These are phyloP conservation scores for Teinopalpus imperialis DNA, from an alignment of 2,888 invertebrate genomes.

Conservation along the genomic window DNA sequence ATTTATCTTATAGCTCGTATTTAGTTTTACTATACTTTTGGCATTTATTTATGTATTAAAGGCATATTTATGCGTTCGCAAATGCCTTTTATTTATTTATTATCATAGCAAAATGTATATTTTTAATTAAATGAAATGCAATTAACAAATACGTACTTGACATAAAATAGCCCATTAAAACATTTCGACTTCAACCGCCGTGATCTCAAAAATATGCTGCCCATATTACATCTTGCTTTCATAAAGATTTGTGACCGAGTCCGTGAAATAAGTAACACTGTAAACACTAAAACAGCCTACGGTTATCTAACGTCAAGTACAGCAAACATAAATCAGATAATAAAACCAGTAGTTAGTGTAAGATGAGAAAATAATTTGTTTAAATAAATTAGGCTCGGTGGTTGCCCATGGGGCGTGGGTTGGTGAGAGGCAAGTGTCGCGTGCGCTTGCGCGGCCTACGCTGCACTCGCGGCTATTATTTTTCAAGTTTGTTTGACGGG, in stretches of 20 bases:
- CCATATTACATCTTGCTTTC: constrained; percentile 1
- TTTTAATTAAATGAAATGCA: too few species aligned
- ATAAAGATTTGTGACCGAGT: constrained; percentile 14
- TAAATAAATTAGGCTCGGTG: constrained; percentile 59
- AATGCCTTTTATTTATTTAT: too few species aligned
- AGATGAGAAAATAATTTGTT: constrained; percentile 70
- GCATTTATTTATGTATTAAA: too few species aligned
- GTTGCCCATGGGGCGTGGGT: constrained; percentile 56
- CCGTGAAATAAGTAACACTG: constrained; percentile 13
- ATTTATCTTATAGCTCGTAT: too few species aligned
- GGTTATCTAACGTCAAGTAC: constrained; percentile 23
- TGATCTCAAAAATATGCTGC: constrained; percentile 1
- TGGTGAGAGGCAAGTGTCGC: constrained; percentile 57
- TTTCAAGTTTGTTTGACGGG: constrained; percentile 45
- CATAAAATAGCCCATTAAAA: too few species aligned
- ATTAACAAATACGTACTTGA: too few species aligned
- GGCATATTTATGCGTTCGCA: too few species aligned
- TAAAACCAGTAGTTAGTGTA: constrained; percentile 63
- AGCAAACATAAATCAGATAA: constrained; percentile 28
- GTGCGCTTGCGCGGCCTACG: constrained; percentile 70
- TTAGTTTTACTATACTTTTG: too few species aligned
- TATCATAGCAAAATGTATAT: too few species aligned
- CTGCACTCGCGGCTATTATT: constrained; percentile 57
- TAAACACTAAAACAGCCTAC: constrained; percentile 21
- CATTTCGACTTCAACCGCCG: constrained; percentile 3